These are phyloP conservation scores for Phaetusa simplex DNA, from an alignment of 2,113 vertebrate genomes.

Conservation along the genomic window DNA sequence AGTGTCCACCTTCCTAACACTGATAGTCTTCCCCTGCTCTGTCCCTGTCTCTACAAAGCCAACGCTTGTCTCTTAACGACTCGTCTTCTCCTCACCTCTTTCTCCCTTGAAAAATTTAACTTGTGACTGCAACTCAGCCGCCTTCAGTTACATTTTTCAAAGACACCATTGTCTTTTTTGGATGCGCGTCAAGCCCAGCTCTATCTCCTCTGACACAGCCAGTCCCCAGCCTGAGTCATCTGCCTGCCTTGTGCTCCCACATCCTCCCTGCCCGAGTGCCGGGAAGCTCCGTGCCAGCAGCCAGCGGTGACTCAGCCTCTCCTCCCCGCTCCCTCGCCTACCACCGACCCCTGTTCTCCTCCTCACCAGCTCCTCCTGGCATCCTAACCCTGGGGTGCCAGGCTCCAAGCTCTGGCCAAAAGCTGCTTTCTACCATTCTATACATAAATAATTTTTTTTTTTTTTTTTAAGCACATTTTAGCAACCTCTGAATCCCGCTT, in stretches of 20 bases:
- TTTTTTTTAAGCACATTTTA: neutral
- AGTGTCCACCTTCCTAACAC: neutral
- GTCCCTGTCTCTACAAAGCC: neutral
- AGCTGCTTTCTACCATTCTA: neutral
- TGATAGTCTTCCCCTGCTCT: neutral
- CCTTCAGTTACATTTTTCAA: neutral
- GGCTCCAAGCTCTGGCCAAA: neutral
- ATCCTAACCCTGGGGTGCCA: no score
- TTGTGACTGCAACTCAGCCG: neutral
- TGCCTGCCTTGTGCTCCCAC: slow-evolving; percentile 12
- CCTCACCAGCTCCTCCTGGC: neutral
- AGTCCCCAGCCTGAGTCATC: slow-evolving; percentile 21
- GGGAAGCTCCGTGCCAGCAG: rapidly evolving
- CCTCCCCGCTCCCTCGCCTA: neutral
- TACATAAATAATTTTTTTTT: neutral
- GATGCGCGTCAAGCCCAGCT: neutral
- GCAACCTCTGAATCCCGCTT: neutral
- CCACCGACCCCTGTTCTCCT: rapidly evolving
- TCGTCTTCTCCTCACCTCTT: neutral
- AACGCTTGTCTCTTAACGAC: neutral
- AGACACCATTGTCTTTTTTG: neutral
- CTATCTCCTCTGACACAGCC: neutral
- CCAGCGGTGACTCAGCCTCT: neutral
- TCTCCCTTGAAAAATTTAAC: neutral
- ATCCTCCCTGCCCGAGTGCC: neutral